These are phyloP conservation scores for Hypsibius dujardini DNA, from an alignment of 1,140 invertebrate genomes.

Conservation along the genomic window DNA sequence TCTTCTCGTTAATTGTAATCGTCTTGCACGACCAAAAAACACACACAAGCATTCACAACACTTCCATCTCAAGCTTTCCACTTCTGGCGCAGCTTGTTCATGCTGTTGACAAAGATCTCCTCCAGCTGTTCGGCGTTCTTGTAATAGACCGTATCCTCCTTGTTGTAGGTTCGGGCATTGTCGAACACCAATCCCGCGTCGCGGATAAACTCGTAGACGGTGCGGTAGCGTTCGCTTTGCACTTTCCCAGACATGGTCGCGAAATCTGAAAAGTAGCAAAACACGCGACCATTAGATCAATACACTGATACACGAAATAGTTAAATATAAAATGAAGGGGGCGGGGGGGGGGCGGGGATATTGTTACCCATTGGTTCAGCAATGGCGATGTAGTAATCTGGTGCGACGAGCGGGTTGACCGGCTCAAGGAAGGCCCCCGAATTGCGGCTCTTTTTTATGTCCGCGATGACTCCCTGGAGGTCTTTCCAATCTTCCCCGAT, in stretches of 20 bases:
- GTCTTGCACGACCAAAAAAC: too few species aligned
- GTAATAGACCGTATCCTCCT: neutral
- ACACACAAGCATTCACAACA: too few species aligned
- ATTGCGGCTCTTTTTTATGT: constrained; percentile 52
- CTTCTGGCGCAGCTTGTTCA: too few species aligned
- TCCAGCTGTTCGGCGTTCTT: neutral
- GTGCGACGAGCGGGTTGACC: constrained; percentile 79
- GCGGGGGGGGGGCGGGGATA: neutral
- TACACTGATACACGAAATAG: neutral
- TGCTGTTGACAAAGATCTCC: neutral
- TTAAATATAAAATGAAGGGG: neutral
- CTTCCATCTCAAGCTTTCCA: too few species aligned
- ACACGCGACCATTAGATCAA: neutral
- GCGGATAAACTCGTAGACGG: neutral
- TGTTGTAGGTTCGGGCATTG: neutral
- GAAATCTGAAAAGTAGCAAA: neutral
- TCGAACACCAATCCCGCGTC: constrained; percentile 5
- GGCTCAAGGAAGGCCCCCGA: constrained; percentile 93
- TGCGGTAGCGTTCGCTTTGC: neutral
- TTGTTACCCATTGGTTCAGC: constrained; percentile 89
- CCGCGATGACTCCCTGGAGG: constrained; percentile 64
- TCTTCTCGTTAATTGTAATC: too few species aligned
- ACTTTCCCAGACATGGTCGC: neutral
- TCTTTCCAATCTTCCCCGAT: constrained; percentile 60
- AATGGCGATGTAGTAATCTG: constrained; percentile 90